phyloP scores from a whole-genome alignment of 1,140 invertebrate species.

The Euura lappo region DNA sequence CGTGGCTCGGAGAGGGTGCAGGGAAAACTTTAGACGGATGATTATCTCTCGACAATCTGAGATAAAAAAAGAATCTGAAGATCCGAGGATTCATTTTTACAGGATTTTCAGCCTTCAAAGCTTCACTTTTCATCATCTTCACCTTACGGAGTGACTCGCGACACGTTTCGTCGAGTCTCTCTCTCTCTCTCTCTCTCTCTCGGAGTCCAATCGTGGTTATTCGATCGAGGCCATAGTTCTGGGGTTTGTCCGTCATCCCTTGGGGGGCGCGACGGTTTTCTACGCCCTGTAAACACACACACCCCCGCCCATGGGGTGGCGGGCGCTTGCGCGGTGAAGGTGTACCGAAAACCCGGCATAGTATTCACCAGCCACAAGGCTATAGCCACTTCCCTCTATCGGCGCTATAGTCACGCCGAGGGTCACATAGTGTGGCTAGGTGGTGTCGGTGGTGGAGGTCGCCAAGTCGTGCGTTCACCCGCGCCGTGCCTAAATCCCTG shows the following conservation, averaged over 20 bases:
- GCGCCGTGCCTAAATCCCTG: conserved; percentile 14
- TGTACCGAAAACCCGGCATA: conserved; percentile 19
- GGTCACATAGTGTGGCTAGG: conserved; percentile 28
- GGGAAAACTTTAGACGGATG: conserved; percentile 23
- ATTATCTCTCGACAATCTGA: conserved; percentile 12
- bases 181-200: conserved; percentile 31
- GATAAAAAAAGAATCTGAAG: too few species aligned
- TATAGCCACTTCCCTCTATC: conserved; percentile 6
- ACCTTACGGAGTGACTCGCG: background rate
- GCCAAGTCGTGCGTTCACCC: conserved; percentile 14
- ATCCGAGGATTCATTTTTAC: too few species aligned
- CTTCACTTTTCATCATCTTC: too few species aligned
- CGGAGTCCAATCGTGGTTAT: conserved; percentile 46
- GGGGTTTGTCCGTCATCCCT: conserved; percentile 26
- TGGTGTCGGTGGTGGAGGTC: conserved; percentile 36
- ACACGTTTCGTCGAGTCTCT: background rate
- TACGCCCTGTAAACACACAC: conserved; percentile 30
- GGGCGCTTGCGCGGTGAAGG: conserved; percentile 31
- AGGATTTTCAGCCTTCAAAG: too few species aligned
- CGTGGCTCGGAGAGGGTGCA: conserved; percentile 8
- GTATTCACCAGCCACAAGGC: background rate
- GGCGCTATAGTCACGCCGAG: conserved; percentile 12
- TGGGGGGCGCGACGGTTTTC: conserved; percentile 30
- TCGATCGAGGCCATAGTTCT: conserved; percentile 39
- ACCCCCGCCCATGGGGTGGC: conserved; percentile 22